Conservation (phyloP, 2,888 invertebrate species). For the Drosophila rubida region DNA sequence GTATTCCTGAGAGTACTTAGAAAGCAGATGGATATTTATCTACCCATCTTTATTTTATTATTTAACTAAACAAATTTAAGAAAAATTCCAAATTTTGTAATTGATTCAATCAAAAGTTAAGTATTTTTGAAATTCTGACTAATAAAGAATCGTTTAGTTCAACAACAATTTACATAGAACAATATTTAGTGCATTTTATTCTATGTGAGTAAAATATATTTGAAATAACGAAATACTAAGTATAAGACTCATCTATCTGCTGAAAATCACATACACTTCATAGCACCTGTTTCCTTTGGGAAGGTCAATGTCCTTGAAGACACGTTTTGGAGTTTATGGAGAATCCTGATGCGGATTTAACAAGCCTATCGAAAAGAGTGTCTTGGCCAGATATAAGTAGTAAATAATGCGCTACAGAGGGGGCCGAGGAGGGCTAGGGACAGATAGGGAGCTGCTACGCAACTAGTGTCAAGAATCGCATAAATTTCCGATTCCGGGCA, state of each 20-base stretch:
- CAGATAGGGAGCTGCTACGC: conserved; percentile 35
- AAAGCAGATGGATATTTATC: background rate
- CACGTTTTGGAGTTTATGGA: conserved; percentile 19
- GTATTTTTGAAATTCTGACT: too few relatives aligned
- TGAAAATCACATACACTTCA: background rate
- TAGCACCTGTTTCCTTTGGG: conserved; percentile 34
- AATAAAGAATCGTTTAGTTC: too few relatives aligned
- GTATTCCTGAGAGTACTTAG: background rate
- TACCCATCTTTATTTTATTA: too few relatives aligned
- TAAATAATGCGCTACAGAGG: background rate
- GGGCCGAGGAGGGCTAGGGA: background rate
- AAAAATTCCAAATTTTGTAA: too few relatives aligned
- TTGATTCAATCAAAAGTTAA: too few relatives aligned
- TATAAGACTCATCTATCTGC: background rate
- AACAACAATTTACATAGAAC: too few relatives aligned
- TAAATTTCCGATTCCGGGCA: conserved; percentile 78
- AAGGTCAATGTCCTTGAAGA: background rate
- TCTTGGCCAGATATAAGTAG: background rate
- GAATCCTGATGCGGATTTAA: conserved; percentile 33
- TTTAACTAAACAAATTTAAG: too few relatives aligned
- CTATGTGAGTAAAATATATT: too few relatives aligned
- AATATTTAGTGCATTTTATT: too few relatives aligned
- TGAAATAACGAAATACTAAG: too few relatives aligned
- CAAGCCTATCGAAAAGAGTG: conserved; percentile 11
- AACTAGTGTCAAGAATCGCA: conserved; percentile 83